Evolutionary conservation across 2,888 invertebrate species (phyloP).

Genomic region (Imbricaverruca yamaguchii): DNA sequence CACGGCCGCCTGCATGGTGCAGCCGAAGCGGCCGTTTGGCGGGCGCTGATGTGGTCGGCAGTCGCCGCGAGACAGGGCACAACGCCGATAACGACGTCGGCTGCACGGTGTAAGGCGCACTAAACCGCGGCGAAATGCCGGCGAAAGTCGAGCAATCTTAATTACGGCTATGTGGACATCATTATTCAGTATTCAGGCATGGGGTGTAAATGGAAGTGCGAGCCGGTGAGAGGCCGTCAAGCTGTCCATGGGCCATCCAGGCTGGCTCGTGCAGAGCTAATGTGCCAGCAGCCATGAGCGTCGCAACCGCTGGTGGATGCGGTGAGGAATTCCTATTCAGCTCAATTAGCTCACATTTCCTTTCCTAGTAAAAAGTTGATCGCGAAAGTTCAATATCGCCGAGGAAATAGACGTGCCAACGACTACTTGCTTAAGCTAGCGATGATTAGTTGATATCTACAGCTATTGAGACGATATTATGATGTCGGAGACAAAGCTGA

Average conservation of each 20-base stretch:
- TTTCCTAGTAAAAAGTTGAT: no score
- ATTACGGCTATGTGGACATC: background rate
- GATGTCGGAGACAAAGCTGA: no score
- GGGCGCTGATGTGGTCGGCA: background rate
- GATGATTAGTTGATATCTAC: no score
- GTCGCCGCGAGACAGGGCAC: background rate
- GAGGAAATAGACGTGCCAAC: no score
- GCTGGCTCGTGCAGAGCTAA: no score
- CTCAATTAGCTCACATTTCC: no score
- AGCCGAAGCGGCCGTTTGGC: background rate
- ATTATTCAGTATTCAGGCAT: background rate
- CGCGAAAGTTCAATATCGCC: no score
- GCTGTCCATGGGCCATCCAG: background rate
- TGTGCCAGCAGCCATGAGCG: no score
- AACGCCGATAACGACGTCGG: background rate
- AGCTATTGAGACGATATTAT: no score
- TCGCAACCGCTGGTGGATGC: no score
- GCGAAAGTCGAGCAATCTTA: background rate
- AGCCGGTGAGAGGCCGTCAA: background rate
- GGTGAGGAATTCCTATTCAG: no score
- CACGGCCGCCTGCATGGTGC: background rate
- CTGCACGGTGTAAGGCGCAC: background rate
- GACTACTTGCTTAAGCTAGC: no score
- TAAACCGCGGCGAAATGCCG: background rate
- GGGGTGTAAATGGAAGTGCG: background rate